Conservation (phyloP, 2,888 invertebrate species). For the Notodonta ziczac region DNA sequence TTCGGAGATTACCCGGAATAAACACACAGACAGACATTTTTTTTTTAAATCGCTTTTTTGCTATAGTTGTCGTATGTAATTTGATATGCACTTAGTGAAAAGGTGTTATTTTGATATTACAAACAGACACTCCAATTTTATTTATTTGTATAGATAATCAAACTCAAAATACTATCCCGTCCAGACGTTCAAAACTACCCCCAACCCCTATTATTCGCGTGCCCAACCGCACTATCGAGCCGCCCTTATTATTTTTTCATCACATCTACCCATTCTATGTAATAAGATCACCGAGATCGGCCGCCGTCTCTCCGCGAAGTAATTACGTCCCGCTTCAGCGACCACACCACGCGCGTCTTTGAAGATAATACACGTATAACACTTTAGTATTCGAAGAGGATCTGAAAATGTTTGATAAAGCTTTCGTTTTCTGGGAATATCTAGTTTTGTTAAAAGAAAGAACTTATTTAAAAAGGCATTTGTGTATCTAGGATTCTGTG, state of each 20-base stretch:
- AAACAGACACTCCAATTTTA: no score
- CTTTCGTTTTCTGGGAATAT: neutral
- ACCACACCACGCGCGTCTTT: slow-evolving; percentile 5
- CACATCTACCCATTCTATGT: slow-evolving; percentile 12
- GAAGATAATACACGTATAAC: neutral
- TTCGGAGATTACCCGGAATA: no score
- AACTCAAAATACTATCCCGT: neutral
- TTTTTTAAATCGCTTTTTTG: no score
- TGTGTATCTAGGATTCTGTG: no score
- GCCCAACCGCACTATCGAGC: slow-evolving; percentile 8
- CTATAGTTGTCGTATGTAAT: no score
- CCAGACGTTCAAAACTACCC: neutral
- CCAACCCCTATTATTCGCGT: neutral
- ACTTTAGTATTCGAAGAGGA: neutral
- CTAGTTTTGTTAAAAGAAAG: no score
- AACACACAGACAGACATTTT: no score
- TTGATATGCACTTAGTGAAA: no score
- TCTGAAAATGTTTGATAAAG: neutral
- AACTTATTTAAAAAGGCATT: no score
- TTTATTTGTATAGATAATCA: no score
- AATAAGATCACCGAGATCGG: slow-evolving; percentile 26
- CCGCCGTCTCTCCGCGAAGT: slow-evolving; percentile 20
- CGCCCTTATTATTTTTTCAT: slow-evolving; percentile 23
- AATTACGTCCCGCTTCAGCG: slow-evolving; percentile 39
- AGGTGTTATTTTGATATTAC: no score